Evolutionary conservation across 2,888 invertebrate species (phyloP).

Genomic region (Eupithecia abbreviata): DNA sequence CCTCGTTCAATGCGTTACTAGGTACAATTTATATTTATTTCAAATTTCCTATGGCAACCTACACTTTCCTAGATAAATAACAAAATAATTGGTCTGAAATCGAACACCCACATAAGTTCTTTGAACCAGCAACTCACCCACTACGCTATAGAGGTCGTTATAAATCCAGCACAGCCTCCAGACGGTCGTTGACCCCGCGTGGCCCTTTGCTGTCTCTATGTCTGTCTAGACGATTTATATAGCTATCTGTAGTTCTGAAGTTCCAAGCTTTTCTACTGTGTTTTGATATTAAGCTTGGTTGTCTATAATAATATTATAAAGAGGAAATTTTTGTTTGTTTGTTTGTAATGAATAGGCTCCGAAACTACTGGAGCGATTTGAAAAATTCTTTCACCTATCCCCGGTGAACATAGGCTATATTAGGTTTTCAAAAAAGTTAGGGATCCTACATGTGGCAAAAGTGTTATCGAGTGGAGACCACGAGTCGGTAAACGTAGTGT

Average conservation of each 20-base stretch:
- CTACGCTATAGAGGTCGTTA: not conserved
- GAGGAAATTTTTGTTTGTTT: no score
- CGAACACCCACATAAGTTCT: not conserved
- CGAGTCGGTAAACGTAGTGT: no score
- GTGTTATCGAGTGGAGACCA: no score
- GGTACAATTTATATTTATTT: no score
- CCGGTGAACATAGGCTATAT: no score
- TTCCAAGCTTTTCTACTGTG: not conserved
- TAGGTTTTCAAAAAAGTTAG: no score
- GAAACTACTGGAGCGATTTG: no score
- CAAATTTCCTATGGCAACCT: not conserved
- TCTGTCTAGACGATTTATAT: constrained; percentile 16
- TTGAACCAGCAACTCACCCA: not conserved
- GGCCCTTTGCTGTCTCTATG: not conserved
- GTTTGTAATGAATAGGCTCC: no score
- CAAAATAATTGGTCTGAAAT: not conserved
- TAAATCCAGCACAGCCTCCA: not conserved
- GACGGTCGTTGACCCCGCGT: constrained; percentile 21
- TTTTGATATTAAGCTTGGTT: not conserved
- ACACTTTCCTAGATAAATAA: not conserved
- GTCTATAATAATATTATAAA: no score
- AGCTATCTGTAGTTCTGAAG: not conserved
- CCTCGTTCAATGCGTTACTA: no score
- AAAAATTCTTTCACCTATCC: no score
- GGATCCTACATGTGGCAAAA: no score